These are phyloP conservation scores for Taurulus bubalis DNA, from an alignment of 2,113 vertebrate genomes.

Conservation along the genomic window DNA sequence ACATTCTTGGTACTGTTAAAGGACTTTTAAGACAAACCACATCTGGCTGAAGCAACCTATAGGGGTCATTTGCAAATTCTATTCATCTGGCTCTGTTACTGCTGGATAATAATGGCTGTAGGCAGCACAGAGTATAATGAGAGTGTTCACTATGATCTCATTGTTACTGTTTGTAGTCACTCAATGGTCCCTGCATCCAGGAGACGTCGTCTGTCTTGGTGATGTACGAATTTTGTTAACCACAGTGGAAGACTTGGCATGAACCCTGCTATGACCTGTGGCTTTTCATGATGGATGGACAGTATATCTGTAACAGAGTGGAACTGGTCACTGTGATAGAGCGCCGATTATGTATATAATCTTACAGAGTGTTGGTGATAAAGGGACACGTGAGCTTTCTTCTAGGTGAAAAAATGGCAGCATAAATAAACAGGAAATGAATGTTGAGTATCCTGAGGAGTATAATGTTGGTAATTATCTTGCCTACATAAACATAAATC, in stretches of 20 bases:
- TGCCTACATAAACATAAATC: slow-evolving; percentile 39
- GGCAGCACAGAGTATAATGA: neutral
- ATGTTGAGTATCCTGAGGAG: slow-evolving; percentile 1
- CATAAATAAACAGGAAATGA: slow-evolving; percentile 6
- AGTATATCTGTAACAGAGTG: slow-evolving; percentile 28
- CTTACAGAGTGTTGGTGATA: too few relatives aligned
- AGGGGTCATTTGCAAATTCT: neutral
- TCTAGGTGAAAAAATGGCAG: slow-evolving; percentile 16
- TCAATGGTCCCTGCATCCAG: neutral
- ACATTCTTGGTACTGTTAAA: slow-evolving; percentile 3
- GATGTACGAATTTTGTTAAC: neutral
- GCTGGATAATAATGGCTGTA: neutral
- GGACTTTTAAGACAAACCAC: neutral
- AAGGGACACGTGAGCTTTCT: too few relatives aligned
- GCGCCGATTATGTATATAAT: too few relatives aligned
- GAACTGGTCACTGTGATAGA: neutral
- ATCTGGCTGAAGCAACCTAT: slow-evolving; percentile 6
- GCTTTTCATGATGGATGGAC: slow-evolving; percentile 16
- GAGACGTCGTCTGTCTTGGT: neutral
- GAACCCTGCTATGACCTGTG: slow-evolving; percentile 1
- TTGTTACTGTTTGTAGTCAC: slow-evolving; percentile 19
- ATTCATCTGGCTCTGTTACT: neutral
- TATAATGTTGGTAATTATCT: slow-evolving; percentile 15
- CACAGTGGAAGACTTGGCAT: neutral
- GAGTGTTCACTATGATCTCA: neutral